A percentile compares a stretch with the other conserved stretches of the same genome.
These are phyloP conservation scores for Lacerta viridis DNA, from an alignment of 2,797 vertebrate species.

Conservation along the genomic window DNA sequence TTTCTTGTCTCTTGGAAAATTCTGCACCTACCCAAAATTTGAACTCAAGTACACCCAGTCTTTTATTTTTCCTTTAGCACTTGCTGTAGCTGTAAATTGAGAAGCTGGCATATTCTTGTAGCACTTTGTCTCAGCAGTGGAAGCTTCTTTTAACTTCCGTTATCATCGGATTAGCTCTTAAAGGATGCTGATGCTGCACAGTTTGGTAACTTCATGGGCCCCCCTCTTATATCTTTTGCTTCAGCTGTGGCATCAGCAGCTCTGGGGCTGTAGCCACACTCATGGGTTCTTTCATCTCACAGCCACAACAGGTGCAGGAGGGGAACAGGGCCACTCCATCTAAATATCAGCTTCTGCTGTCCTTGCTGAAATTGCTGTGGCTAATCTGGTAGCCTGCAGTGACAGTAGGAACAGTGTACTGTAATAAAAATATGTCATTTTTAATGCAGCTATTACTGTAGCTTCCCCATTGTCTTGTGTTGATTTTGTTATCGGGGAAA, in stretches of 20 bases:
- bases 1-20: neutral
- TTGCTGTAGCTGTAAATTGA: neutral
- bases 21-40: neutral
- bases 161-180: neutral
- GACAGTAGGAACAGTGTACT: neutral
- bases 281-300: neutral
- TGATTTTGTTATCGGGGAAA: neutral
- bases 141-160: neutral
- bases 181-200: neutral
- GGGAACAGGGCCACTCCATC: neutral
- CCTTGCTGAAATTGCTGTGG: constrained; percentile 7
- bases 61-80: neutral
- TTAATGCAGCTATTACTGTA: neutral
- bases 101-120: neutral
- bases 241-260: neutral
- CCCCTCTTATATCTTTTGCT: neutral
- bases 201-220: neutral
- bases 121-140: neutral
- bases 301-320: constrained; percentile 5
- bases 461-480: neutral
- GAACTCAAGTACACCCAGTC: neutral
- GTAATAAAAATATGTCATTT: neutral
- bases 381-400: neutral
- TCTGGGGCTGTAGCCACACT: neutral
- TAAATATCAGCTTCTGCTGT: neutral